Base-by-base conservation (phyloP, 2,888 invertebrate genomes). In the Aproaerema taeniolella region DNA sequence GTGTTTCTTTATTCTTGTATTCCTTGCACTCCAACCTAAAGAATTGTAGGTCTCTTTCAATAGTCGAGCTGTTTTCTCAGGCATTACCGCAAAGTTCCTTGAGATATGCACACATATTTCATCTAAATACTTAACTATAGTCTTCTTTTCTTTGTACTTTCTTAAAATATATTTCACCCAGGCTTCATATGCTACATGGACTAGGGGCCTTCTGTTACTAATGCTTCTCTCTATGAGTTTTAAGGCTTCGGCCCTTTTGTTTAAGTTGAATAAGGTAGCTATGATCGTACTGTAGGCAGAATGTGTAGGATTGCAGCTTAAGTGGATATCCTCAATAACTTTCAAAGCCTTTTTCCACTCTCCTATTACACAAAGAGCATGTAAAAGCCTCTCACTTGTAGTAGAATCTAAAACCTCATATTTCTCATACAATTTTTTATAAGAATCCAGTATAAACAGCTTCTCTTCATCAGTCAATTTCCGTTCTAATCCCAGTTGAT, bases 331-430 rank as follows among this genome's bases (percentile, higher is more conserved):
- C 35, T 91, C 86, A 14, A 93, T 62, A 9, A 93, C 72, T 48
- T 89, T 81, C 0, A 90, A 38, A 28, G 89, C 87, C 42, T 90
- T 88, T 50, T 85, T 82, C 92, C 93, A 94, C 48, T 89, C 76
- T 39, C 85, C 66, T 6, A 92, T 92, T 12, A 88, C 57, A 48
- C 91, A 90, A 2, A 95, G 62, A 0, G 89, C 93, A 43, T 75
- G 71, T 40, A 94, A 80, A 4, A 92, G 67, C 58, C 75, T 73
- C 56, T 91, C 91, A 53, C 89, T 88, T 11, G 91, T 91, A 2
- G 58, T 60, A 10, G 71, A 69, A 69, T 93, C 93, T 35, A 93
- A 62, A 0, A 89, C 58, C 36, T 89, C 82, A 62, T 91, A 88
- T 46, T 88, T 85, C 17, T 76, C 60, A 52, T 76, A 76, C 24